These are phyloP conservation scores for Mastomys coucha DNA, from an alignment of 2,113 vertebrate genomes.

Conservation along the genomic window DNA sequence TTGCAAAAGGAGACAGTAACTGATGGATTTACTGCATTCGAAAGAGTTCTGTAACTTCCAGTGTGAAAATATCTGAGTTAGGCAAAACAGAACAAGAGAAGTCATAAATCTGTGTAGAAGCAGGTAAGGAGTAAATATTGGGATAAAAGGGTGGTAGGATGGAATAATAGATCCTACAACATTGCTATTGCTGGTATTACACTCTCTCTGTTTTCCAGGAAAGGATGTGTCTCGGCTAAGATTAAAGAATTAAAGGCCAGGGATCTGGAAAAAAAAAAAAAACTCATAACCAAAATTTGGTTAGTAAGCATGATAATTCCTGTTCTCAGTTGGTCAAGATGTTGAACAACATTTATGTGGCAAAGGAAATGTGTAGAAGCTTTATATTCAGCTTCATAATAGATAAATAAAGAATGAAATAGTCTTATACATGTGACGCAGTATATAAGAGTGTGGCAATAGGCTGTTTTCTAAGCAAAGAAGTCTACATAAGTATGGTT, in stretches of 20 bases:
- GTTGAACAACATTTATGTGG: not conserved
- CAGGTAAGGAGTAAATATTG: not conserved
- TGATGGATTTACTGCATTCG: not conserved
- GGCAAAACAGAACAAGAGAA: not conserved
- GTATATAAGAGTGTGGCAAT: not conserved
- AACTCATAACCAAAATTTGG: not conserved
- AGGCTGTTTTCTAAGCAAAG: not conserved
- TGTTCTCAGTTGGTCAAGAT: not conserved
- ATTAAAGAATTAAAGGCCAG: not conserved
- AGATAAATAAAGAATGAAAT: not conserved
- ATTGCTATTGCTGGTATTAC: rapidly evolving
- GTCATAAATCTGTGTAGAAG: not conserved
- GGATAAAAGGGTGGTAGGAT: not conserved
- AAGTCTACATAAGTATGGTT: not conserved
- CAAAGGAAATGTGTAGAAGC: not conserved
- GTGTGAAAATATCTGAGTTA: not conserved
- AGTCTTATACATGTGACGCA: not conserved
- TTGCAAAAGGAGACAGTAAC: not conserved
- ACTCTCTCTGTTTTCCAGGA: not conserved
- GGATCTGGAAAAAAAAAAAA: not conserved
- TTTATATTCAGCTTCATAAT: not conserved
- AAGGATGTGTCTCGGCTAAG: not conserved
- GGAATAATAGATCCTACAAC: not conserved
- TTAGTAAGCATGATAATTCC: not conserved
- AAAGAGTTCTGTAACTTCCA: not conserved